phyloP scores from a whole-genome alignment of 2,113 vertebrate species.

The Erinaceus europaeus region DNA sequence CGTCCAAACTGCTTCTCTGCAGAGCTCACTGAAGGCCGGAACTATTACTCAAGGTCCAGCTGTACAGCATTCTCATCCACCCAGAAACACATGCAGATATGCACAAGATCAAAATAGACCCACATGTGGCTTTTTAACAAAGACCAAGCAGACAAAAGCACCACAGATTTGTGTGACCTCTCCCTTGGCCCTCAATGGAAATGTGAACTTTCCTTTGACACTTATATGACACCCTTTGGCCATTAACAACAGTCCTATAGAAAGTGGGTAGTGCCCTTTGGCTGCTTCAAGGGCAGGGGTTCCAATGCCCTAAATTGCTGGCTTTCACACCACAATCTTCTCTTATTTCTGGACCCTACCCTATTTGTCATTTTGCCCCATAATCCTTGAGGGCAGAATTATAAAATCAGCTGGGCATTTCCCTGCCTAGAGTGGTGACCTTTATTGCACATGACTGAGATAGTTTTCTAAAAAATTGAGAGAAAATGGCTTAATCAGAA shows the following conservation, averaged over 20 bases:
- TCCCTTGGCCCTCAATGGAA: constrained; percentile 55
- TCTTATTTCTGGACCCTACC: constrained; percentile 43
- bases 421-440: constrained; percentile 38
- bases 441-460: constrained; percentile 56
- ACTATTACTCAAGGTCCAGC: constrained; percentile 55
- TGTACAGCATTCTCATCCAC: constrained; percentile 42
- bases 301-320: neutral
- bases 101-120: neutral
- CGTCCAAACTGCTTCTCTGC: constrained; percentile 32
- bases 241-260: constrained; percentile 60
- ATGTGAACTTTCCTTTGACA: constrained; percentile 68
- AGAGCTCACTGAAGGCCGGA: neutral
- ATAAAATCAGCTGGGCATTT: constrained; percentile 56
- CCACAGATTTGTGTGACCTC: constrained; percentile 47
- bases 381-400: constrained; percentile 39
- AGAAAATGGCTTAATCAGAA: constrained; percentile 42
- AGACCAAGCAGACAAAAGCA: constrained; percentile 51
- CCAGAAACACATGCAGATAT: constrained; percentile 60
- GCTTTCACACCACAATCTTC: constrained; percentile 55
- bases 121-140: constrained; percentile 50
- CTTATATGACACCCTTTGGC: constrained; percentile 29
- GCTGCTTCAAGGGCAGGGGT: neutral
- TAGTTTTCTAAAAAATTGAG: constrained; percentile 46
- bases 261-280: constrained; percentile 60
- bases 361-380: constrained; percentile 37